Conservation (phyloP, 2,888 invertebrate species). For the Lycaena phlaeas region DNA sequence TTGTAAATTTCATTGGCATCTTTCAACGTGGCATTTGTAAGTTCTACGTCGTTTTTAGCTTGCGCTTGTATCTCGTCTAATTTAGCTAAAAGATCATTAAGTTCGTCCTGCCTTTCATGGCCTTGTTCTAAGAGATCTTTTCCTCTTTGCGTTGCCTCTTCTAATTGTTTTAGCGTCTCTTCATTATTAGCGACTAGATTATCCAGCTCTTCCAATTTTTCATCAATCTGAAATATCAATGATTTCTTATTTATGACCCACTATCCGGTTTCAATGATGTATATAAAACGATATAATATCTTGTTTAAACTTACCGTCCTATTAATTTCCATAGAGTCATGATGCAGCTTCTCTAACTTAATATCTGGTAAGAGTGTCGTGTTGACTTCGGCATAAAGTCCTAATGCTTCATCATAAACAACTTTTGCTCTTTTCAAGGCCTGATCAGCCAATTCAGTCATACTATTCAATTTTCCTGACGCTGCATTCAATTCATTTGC, state of each 20-base stretch:
- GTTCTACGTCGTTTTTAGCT: constrained; percentile 87
- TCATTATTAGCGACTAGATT: constrained; percentile 69
- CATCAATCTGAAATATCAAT: constrained; percentile 65
- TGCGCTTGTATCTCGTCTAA: constrained; percentile 82
- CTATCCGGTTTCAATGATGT: too few species aligned
- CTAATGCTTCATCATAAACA: constrained; percentile 87
- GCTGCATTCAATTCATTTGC: constrained; percentile 78
- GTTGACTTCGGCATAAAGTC: constrained; percentile 84
- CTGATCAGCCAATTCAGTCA: constrained; percentile 80
- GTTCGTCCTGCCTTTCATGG: constrained; percentile 76
- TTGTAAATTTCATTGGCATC: constrained; percentile 79
- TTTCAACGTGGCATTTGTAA: constrained; percentile 78
- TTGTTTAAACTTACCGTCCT: constrained; percentile 76
- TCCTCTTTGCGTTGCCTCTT: constrained; percentile 77
- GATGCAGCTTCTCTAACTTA: constrained; percentile 79
- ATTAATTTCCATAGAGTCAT: constrained; percentile 78
- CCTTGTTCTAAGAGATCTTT: constrained; percentile 78
- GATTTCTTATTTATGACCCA: too few species aligned
- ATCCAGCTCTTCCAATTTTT: constrained; percentile 53
- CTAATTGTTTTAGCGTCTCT: constrained; percentile 73
- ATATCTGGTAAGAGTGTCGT: constrained; percentile 84
- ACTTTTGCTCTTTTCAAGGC: constrained; percentile 82
- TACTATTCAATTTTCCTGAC: constrained; percentile 79
- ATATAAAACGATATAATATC: too few species aligned
- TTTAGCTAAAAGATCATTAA: constrained; percentile 85